Evolutionary conservation across 2,888 invertebrate genomes (phyloP).

Genomic region (Phorcus lineatus): DNA sequence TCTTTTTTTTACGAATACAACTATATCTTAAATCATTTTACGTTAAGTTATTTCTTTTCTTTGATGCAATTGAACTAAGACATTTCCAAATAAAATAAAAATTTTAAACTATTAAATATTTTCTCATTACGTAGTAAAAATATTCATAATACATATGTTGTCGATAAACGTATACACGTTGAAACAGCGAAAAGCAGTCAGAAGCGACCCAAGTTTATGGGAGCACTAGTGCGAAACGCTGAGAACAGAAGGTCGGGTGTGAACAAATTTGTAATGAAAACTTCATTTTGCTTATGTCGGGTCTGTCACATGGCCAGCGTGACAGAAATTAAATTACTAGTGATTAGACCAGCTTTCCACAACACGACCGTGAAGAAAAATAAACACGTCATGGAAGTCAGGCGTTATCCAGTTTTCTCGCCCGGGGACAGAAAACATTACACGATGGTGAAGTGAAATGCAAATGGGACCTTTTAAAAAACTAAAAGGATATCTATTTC

Average conservation of each 20-base stretch:
- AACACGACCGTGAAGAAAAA: neutral
- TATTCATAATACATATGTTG: too few species aligned
- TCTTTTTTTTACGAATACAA: too few species aligned
- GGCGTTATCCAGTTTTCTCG: neutral
- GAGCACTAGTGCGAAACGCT: neutral
- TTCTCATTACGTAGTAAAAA: too few species aligned
- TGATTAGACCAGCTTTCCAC: neutral
- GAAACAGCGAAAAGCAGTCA: too few species aligned
- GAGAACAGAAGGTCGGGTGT: neutral
- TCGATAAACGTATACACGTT: too few species aligned
- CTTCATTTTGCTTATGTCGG: neutral
- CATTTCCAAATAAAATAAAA: too few species aligned
- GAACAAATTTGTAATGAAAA: constrained; percentile 7
- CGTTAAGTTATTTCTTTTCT: too few species aligned
- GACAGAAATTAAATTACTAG: constrained; percentile 16
- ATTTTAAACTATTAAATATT: too few species aligned
- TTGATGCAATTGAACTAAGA: too few species aligned
- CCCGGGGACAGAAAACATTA: constrained; percentile 10
- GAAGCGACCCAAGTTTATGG: neutral
- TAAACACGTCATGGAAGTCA: neutral
- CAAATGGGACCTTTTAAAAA: neutral
- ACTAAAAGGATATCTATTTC: neutral
- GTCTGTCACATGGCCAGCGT: neutral
- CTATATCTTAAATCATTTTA: too few species aligned
- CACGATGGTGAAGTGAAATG: neutral